Evolutionary conservation across 2,888 invertebrate genomes (phyloP).

Genomic region (Cryptocephalus moraei): DNA sequence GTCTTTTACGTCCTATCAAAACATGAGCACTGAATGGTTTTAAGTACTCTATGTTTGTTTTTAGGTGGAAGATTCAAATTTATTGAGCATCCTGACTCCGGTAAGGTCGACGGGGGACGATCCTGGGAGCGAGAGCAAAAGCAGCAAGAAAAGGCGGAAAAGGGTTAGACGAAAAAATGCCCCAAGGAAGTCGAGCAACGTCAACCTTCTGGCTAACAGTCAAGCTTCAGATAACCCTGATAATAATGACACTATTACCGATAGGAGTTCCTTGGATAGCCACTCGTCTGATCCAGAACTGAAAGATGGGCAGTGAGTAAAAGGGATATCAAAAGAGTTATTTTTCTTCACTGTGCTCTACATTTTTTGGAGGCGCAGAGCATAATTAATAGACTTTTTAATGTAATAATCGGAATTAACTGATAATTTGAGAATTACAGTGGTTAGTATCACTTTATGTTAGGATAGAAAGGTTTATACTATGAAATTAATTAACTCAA

Average conservation of each 20-base stretch:
- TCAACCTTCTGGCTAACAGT: slow-evolving; percentile 42
- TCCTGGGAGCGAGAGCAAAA: slow-evolving; percentile 39
- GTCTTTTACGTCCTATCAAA: too few species aligned
- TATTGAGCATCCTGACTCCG: slow-evolving; percentile 1
- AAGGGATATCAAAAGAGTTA: not conserved
- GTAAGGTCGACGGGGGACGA: slow-evolving; percentile 14
- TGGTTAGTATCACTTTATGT: too few species aligned
- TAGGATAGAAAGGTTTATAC: too few species aligned
- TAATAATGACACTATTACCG: slow-evolving; percentile 30
- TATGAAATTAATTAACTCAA: too few species aligned
- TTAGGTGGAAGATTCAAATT: too few species aligned
- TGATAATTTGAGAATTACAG: too few species aligned
- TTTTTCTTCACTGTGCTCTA: too few species aligned
- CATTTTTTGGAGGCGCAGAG: too few species aligned
- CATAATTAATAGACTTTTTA: too few species aligned
- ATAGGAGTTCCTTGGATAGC: slow-evolving; percentile 35
- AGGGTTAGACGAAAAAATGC: slow-evolving; percentile 74
- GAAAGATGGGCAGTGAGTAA: slow-evolving; percentile 32
- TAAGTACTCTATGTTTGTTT: too few species aligned
- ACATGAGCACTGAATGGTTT: too few species aligned
- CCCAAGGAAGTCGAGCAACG: slow-evolving; percentile 53
- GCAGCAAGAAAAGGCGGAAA: slow-evolving; percentile 65
- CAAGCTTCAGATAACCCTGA: slow-evolving; percentile 37
- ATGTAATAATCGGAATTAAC: too few species aligned
- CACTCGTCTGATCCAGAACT: slow-evolving; percentile 34